Evolutionary conservation across 2,888 invertebrate species (phyloP).

Genomic region (Andrena chrysosceles): DNA sequence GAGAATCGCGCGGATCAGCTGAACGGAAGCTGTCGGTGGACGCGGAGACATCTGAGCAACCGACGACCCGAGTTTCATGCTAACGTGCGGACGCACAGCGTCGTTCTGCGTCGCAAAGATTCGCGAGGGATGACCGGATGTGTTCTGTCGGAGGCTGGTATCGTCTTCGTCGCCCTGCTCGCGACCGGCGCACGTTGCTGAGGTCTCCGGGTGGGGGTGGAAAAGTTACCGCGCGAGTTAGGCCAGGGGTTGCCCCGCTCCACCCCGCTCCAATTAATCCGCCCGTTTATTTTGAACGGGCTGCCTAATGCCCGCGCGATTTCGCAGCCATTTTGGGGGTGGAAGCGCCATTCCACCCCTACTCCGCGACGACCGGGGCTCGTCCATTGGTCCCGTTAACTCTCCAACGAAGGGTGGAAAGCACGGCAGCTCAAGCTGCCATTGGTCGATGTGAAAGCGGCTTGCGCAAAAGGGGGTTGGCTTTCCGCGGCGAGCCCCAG

Average conservation of each 20-base stretch:
- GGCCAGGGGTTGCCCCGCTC: slow-evolving; percentile 48
- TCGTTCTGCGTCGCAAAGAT: slow-evolving; percentile 71
- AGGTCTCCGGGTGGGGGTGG: slow-evolving; percentile 34
- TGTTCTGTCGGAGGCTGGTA: slow-evolving; percentile 33
- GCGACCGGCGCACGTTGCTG: slow-evolving; percentile 46
- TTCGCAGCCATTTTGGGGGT: slow-evolving; percentile 85
- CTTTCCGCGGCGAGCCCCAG: background rate
- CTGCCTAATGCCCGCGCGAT: slow-evolving; percentile 81
- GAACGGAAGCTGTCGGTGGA: slow-evolving; percentile 6
- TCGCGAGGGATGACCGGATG: slow-evolving; percentile 60
- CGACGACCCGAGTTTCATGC: slow-evolving; percentile 66
- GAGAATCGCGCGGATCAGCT: background rate
- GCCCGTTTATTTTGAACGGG: slow-evolving; percentile 84
- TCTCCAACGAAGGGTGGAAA: slow-evolving; percentile 58
- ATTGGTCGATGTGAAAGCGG: slow-evolving; percentile 70
- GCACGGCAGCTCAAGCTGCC: slow-evolving; percentile 32
- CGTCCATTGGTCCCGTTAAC: slow-evolving; percentile 72
- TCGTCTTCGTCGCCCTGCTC: slow-evolving; percentile 35
- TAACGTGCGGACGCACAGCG: slow-evolving; percentile 72
- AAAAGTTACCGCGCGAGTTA: slow-evolving; percentile 52
- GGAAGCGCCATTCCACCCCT: slow-evolving; percentile 73
- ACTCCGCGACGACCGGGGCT: slow-evolving; percentile 10
- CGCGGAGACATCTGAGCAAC: slow-evolving; percentile 40
- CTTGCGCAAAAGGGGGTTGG: slow-evolving; percentile 70
- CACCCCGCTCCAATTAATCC: slow-evolving; percentile 82